phyloP scores from a whole-genome alignment of 92 coral and sea anemone species.

The Porites divaricata region DNA sequence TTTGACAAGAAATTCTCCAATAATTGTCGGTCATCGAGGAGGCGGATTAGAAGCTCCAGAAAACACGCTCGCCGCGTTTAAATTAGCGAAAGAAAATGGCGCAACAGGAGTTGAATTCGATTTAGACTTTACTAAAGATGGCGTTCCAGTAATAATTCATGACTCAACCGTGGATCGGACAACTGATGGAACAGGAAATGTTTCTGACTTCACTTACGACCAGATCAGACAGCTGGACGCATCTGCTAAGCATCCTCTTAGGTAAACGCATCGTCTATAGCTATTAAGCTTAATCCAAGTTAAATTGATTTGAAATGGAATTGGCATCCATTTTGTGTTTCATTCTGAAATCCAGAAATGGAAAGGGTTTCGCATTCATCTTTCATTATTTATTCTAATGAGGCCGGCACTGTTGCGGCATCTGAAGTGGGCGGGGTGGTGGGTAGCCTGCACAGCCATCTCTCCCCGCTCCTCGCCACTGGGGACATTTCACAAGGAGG shows the following conservation, averaged over 20 bases:
- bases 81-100: conserved; percentile 87
- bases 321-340: too few relatives aligned
- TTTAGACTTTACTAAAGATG: conserved; percentile 95
- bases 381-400: too few relatives aligned
- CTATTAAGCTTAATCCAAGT: too few relatives aligned
- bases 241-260: conserved; percentile 60
- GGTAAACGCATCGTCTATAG: conserved; percentile 37
- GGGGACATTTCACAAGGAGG: too few relatives aligned
- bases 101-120: conserved; percentile 95
- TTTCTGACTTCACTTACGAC: conserved; percentile 77
- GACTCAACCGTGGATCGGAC: conserved; percentile 94
- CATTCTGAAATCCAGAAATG: too few relatives aligned
- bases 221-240: conserved; percentile 79
- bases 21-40: conserved; percentile 91
- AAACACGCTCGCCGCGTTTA: conserved; percentile 89
- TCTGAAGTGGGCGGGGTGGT: too few relatives aligned
- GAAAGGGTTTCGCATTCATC: too few relatives aligned
- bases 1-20: conserved; percentile 63
- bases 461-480: too few relatives aligned
- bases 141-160: conserved; percentile 95
- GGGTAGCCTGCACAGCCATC: too few relatives aligned
- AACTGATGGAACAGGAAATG: conserved; percentile 88
- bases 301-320: too few relatives aligned
- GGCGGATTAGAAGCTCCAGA: conserved; percentile 89
- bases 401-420: too few relatives aligned